Conservation (phyloP, 2,888 invertebrate species). For the Liopterus haemorrhoidalis region DNA sequence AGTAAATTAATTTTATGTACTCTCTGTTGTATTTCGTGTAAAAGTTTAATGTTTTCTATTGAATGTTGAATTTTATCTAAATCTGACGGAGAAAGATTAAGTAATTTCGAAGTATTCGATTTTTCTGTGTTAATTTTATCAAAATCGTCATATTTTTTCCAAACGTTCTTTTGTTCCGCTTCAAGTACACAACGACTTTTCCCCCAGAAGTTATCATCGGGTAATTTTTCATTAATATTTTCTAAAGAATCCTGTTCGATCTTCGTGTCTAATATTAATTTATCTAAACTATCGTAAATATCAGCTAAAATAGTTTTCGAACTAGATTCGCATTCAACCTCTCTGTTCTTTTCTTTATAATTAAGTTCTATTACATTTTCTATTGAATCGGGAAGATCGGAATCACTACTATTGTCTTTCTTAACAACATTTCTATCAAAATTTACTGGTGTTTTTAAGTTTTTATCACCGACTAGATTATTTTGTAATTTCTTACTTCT, state of each 20-base stretch:
- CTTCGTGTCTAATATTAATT: slow-evolving; percentile 36
- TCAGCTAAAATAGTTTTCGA: slow-evolving; percentile 37
- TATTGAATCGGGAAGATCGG: slow-evolving; percentile 13
- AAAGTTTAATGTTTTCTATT: slow-evolving; percentile 55
- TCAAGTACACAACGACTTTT: slow-evolving; percentile 37
- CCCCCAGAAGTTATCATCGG: slow-evolving; percentile 26
- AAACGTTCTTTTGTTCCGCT: slow-evolving; percentile 34
- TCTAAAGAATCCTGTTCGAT: slow-evolving; percentile 42
- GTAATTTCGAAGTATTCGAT: slow-evolving; percentile 15
- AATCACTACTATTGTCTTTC: slow-evolving; percentile 3
- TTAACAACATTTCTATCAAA: slow-evolving; percentile 16
- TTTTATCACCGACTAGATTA: slow-evolving; percentile 11
- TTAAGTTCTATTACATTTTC: slow-evolving; percentile 42
- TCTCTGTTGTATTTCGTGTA: slow-evolving; percentile 62
- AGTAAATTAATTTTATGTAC: slow-evolving; percentile 65
- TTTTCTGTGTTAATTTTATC: slow-evolving; percentile 19
- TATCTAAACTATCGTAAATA: slow-evolving; percentile 43
- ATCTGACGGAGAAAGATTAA: slow-evolving; percentile 21
- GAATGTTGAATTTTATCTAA: slow-evolving; percentile 41
- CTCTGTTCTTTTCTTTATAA: slow-evolving; percentile 44
- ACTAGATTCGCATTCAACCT: slow-evolving; percentile 40
- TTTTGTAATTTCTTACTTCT: slow-evolving; percentile 11
- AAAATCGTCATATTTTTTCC: slow-evolving; percentile 26
- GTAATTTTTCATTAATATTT: slow-evolving; percentile 34
- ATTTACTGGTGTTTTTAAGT: slow-evolving; percentile 11